A percentile compares a stretch with the other conserved stretches of the same genome.
phyloP scores from a whole-genome alignment of 2,888 invertebrate species.

The Pasiphila rectangulata region DNA sequence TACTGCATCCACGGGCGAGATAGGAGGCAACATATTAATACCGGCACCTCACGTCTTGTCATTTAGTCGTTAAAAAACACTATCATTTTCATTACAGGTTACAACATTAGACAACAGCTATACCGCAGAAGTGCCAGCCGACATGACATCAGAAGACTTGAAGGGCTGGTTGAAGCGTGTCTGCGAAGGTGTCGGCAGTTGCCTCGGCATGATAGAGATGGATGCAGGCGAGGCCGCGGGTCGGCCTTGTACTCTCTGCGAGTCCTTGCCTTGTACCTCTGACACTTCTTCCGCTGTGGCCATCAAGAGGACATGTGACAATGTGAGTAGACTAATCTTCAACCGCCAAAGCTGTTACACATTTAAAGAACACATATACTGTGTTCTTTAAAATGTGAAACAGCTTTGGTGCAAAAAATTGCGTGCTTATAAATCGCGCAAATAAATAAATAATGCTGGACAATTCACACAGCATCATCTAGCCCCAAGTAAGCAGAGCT shows the following conservation, averaged over 20 bases:
- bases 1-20: no score
- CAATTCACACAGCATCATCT: no score
- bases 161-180: slow-evolving; percentile 77
- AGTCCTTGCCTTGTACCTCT: slow-evolving; percentile 65
- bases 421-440: no score
- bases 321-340: slow-evolving; percentile 53
- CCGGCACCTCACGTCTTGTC: no score
- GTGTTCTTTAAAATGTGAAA: no score
- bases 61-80: no score
- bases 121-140: slow-evolving; percentile 80
- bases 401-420: no score
- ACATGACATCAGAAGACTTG: slow-evolving; percentile 66
- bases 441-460: no score
- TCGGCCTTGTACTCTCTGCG: slow-evolving; percentile 68
- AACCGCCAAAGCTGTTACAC: no score
- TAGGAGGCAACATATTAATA: no score
- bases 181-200: slow-evolving; percentile 77
- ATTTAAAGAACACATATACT: no score
- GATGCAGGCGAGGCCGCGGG: slow-evolving; percentile 68
- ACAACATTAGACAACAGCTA: slow-evolving; percentile 69
- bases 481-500: no score
- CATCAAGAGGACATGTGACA: slow-evolving; percentile 60
- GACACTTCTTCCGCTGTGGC: slow-evolving; percentile 54
- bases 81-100: slow-evolving; percentile 65
- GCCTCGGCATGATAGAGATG: slow-evolving; percentile 79